These are phyloP conservation scores for Drosophila sucinea DNA, from an alignment of 1,140 invertebrate genomes.

Conservation along the genomic window DNA sequence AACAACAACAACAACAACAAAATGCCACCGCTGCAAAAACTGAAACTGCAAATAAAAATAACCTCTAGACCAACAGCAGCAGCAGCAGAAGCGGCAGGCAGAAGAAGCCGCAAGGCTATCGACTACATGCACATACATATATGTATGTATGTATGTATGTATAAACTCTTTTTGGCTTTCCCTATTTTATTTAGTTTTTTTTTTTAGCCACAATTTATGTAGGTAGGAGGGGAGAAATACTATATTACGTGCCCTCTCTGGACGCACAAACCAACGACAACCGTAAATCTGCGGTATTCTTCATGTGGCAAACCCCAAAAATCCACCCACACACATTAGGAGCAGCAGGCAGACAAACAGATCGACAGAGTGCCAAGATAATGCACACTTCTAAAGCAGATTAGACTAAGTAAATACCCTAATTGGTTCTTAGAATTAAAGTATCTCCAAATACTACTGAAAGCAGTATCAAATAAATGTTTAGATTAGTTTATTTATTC, in stretches of 20 bases:
- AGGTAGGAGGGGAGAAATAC: conserved; percentile 46
- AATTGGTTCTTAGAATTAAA: not conserved
- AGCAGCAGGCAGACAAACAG: not conserved
- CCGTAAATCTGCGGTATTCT: conserved; percentile 78
- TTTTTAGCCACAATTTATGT: conserved; percentile 33
- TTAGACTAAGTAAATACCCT: not conserved
- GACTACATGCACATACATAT: not conserved
- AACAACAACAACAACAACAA: conserved; percentile 29
- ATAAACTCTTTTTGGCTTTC: conserved; percentile 4
- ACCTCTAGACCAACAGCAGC: conserved; percentile 35
- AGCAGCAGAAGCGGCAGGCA: conserved; percentile 14
- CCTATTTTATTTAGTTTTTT: conserved; percentile 4
- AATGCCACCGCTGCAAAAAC: conserved; percentile 70
- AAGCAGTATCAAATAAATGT: too few species aligned
- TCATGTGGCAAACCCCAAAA: conserved; percentile 51
- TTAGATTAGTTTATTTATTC: too few species aligned
- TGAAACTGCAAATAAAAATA: conserved; percentile 75
- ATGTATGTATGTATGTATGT: not conserved
- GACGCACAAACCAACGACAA: conserved; percentile 63
- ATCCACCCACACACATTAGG: conserved; percentile 2
- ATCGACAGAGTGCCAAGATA: not conserved
- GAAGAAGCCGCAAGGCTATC: not conserved
- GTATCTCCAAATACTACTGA: too few species aligned
- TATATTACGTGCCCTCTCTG: conserved; percentile 67
- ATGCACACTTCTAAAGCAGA: not conserved